Evolutionary conservation across 2,888 invertebrate genomes (phyloP).

Genomic region (Drepana falcataria): DNA sequence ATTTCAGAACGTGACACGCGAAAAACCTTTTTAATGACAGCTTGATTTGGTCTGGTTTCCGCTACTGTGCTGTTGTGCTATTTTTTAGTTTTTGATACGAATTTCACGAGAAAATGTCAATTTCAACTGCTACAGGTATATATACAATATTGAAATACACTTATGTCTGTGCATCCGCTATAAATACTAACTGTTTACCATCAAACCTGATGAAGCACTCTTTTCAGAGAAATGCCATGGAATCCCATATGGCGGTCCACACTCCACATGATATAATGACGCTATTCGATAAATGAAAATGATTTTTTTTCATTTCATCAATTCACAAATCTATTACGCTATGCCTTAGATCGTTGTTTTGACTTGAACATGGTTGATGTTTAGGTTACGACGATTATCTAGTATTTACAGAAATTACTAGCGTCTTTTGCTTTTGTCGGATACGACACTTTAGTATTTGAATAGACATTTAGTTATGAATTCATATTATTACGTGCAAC

Average conservation of each 20-base stretch:
- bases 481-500: constrained; percentile 5
- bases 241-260: constrained; percentile 78
- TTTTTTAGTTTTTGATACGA: constrained; percentile 69
- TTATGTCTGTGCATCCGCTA: constrained; percentile 26
- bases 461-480: constrained; percentile 25
- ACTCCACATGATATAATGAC: constrained; percentile 76
- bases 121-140: constrained; percentile 74
- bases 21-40: constrained; percentile 73
- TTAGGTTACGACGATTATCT: constrained; percentile 59
- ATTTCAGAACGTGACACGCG: constrained; percentile 44
- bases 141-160: constrained; percentile 30
- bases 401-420: constrained; percentile 50
- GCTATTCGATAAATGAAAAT: constrained; percentile 53
- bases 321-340: constrained; percentile 26
- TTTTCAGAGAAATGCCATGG: constrained; percentile 76
- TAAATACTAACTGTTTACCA: constrained; percentile 41
- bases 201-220: constrained; percentile 63
- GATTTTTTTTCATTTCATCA: constrained; percentile 29
- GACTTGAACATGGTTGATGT: constrained; percentile 27
- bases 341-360: constrained; percentile 24
- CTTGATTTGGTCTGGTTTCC: constrained; percentile 79
- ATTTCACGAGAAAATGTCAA: constrained; percentile 68
- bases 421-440: constrained; percentile 49
- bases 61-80: constrained; percentile 78
- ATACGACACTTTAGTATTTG: constrained; percentile 25